Evolutionary conservation across 1,140 invertebrate species (phyloP), one percentile per base, ranked within the genome.

Genomic region (Pomacea maculata): DNA sequence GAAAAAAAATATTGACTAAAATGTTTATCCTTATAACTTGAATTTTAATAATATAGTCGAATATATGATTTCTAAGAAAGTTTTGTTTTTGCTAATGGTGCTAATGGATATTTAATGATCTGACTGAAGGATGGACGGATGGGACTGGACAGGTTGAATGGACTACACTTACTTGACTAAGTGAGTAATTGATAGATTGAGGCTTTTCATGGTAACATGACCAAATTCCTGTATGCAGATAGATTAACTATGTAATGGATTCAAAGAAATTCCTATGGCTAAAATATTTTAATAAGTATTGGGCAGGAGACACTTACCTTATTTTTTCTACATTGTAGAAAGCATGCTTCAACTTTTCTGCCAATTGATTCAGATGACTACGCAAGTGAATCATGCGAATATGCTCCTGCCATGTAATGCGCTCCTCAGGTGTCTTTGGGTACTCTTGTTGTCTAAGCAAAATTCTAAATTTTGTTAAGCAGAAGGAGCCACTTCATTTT

Each of bases 361-460:
- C 85, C 65, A 91, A 80, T 80, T 90, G 84, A 71, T 91, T 89
- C 12, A 91, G 73, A 78, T 89, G 87, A 79, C 88, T 87, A 11
- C 90, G 83, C 68, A 90, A 79, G 64, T 91, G 88, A 57, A 91
- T 90, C 90, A 91, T 91, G 45, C 87, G 82, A 34, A 91, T 81
- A 81, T 90, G 88, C 77, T 91, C 89, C 82, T 90, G 88, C 79
- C 86, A 85, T 21, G 78, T 85, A 29, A 90, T 86, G 61, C 85
- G 87, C 71, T 89, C 85, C 25, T 88, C 85, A 14, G 83, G 80
- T 5, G 84, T 82, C 61, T 85, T 85, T 9, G 86, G 84, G 68
- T 85, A 85, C 12, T 83, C 75, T 73, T 85, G 81, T 45, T 79
- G 77, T 52, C 67, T 78, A 61, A 61, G 15, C 15, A 17, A 4